Percentiles rank a stretch among this genome's conserved stretches.
Evolutionary conservation across 2,888 invertebrate species (phyloP).

Genomic region (Drosophila atroscutellata): DNA sequence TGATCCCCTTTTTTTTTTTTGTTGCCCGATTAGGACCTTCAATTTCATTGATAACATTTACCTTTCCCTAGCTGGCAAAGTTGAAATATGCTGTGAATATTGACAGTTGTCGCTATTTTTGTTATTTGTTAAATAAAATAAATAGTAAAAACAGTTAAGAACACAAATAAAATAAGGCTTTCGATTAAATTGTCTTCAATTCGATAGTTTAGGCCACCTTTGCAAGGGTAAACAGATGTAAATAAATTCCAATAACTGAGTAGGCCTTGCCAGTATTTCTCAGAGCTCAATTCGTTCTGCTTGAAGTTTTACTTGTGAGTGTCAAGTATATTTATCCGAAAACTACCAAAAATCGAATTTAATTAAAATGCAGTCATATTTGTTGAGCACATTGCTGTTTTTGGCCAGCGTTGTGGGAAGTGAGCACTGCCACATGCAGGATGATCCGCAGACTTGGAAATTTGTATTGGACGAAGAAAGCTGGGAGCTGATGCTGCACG

Average conservation of each 20-base stretch:
- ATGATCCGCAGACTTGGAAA: background rate
- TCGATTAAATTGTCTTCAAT: too few species aligned
- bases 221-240: background rate
- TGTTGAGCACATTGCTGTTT: background rate
- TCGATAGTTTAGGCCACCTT: background rate
- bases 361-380: background rate
- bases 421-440: background rate
- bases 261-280: background rate
- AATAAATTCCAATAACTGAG: background rate
- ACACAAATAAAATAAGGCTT: background rate
- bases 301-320: background rate
- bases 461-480: conserved; percentile 23
- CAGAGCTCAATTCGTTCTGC: background rate
- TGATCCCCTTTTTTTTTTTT: background rate
- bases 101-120: conserved; percentile 1
- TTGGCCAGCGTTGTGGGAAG: background rate
- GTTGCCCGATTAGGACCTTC: background rate
- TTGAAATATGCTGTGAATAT: conserved; percentile 2
- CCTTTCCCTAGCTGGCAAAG: background rate
- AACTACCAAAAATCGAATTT: too few species aligned
- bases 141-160: background rate
- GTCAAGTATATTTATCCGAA: background rate
- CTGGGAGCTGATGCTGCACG: conserved; percentile 26
- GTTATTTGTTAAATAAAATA: background rate
- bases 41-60: conserved; percentile 5